Conservation (phyloP, 2,888 invertebrate species). For the Tromatobia lineatoria region DNA sequence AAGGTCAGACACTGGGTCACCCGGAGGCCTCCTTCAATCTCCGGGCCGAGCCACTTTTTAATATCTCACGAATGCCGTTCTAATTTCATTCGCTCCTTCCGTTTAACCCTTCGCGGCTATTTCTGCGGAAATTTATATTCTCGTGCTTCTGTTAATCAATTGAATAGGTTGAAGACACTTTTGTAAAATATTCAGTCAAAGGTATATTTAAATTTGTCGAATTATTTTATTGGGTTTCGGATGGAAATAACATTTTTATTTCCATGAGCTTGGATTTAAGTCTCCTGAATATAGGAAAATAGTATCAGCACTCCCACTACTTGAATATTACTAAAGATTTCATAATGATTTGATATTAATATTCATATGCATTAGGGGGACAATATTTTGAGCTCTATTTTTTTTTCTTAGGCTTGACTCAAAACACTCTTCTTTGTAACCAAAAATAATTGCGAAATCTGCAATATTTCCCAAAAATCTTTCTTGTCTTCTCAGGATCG, state of each 20-base stretch:
- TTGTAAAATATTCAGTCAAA: neutral
- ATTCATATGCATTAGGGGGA: too few species aligned
- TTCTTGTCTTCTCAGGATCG: too few species aligned
- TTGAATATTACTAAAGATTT: neutral
- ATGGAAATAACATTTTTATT: neutral
- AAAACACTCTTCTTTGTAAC: too few species aligned
- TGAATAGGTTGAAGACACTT: neutral
- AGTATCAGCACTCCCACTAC: neutral
- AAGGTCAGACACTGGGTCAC: constrained; percentile 26
- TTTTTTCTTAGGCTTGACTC: too few species aligned
- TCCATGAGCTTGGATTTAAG: neutral
- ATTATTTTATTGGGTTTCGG: neutral
- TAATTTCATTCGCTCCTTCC: constrained; percentile 7
- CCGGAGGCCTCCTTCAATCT: constrained; percentile 12
- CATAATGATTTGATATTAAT: too few species aligned
- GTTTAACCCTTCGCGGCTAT: constrained; percentile 17
- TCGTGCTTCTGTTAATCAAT: neutral
- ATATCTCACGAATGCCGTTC: constrained; percentile 33
- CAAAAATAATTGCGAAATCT: too few species aligned
- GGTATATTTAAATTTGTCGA: neutral
- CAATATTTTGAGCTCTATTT: too few species aligned
- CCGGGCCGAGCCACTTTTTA: constrained; percentile 50
- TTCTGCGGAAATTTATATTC: neutral
- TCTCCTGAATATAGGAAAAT: neutral
- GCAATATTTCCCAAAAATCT: too few species aligned